Evolutionary conservation across 2,888 invertebrate genomes (phyloP), one percentile per base, ranked within the genome.

Genomic region (Disparrhopalites patrizii): DNA sequence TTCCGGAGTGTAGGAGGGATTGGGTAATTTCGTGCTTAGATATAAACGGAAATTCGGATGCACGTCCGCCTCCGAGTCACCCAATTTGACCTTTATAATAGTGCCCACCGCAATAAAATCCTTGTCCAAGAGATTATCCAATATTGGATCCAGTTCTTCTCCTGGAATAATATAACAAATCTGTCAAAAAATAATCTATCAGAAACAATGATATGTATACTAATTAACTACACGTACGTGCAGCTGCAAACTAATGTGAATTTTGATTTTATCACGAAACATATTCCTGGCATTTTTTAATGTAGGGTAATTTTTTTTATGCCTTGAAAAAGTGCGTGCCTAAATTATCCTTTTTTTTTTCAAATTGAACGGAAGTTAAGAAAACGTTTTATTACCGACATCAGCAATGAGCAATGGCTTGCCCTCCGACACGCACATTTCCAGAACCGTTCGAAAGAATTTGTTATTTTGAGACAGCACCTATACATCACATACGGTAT

Each of bases 51-150:
- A 97, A 0, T 93, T 94, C 20, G 91, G 91, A 88, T 95, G 90
- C 0, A 97, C 93, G 77, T 97, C 97, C 77, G 93, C 94, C 81
- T 97, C 97, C 77, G 97, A 97, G 78, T 97, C 97, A 0, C 93
- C 93, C 0, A 94, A 90, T 43, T 93, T 85, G 0, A 93, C 93
- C 81, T 97, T 97, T 77, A 93, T 92, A 71, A 95, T 95, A 10
- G 93, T 91, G 57, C 97, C 97, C 7, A 94, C 94, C 81, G 96
- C 96, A 62, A 97, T 95, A 78, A 96, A 97, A 80, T 97, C 97
- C 79, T 95, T 97, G 78, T 97, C 96, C 25, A 97, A 82, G 0
- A 97, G 93, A 79, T 97, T 97, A 78, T 97, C 97, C 64, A 97
- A 87, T 0, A 96, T 93, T 1, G 97, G 97, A 81, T 97, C 97